A percentile compares a stretch with the other conserved stretches of the same genome.
phyloP scores from a whole-genome alignment of 2,888 invertebrate species.

The Tineola bisselliella region DNA sequence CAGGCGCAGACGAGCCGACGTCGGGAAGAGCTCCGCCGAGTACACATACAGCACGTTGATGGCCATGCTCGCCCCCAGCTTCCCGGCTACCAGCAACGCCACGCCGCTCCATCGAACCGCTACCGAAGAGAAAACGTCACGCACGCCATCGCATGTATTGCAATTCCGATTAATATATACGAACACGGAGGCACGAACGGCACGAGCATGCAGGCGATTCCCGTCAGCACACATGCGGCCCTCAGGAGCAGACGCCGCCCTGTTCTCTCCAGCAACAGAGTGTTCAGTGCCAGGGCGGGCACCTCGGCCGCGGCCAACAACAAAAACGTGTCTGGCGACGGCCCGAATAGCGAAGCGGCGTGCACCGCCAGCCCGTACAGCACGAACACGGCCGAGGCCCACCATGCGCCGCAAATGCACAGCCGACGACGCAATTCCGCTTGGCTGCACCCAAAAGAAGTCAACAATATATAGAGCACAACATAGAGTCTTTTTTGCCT shows the following conservation, averaged over 20 bases:
- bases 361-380: constrained; percentile 58
- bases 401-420: constrained; percentile 52
- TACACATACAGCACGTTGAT: constrained; percentile 75
- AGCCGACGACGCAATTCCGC: constrained; percentile 43
- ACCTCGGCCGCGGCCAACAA: constrained; percentile 50
- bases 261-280: constrained; percentile 48
- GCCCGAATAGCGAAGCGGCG: constrained; percentile 44
- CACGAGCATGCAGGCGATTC: constrained; percentile 38
- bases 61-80: constrained; percentile 73
- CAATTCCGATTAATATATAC: too few relatives aligned
- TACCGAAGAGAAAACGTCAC: neutral
- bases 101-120: constrained; percentile 18
- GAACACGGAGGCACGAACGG: constrained; percentile 36
- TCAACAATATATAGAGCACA: too few relatives aligned
- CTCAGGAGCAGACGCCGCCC: constrained; percentile 50
- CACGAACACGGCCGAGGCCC: constrained; percentile 55
- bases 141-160: neutral
- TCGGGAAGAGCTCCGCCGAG: constrained; percentile 77
- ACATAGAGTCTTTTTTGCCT: neutral
- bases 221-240: constrained; percentile 45
- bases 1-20: constrained; percentile 73
- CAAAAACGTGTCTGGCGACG: constrained; percentile 46
- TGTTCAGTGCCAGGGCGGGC: constrained; percentile 48
- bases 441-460: neutral
- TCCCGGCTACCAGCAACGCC: constrained; percentile 68